phyloP scores from a whole-genome alignment of 92 coral and sea anemone genomes.

The Porites lobata region DNA sequence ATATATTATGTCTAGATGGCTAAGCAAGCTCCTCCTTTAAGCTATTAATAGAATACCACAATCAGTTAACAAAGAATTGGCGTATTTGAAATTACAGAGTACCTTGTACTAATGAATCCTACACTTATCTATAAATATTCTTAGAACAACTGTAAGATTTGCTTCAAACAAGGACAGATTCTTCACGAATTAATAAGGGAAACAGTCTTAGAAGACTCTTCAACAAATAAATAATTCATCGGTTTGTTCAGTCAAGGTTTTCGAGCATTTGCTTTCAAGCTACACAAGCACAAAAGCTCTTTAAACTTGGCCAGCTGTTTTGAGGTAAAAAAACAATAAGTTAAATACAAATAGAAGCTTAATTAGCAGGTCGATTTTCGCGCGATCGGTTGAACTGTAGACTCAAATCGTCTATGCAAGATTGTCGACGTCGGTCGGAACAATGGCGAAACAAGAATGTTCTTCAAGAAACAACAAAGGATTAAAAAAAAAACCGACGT shows the following conservation, averaged over 20 bases:
- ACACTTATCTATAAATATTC: too few species aligned
- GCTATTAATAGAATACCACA: too few species aligned
- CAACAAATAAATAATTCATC: conserved; percentile 48
- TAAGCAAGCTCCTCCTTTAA: too few species aligned
- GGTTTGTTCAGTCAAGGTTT: conserved; percentile 9
- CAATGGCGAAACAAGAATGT: too few species aligned
- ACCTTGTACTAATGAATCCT: too few species aligned
- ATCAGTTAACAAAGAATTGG: too few species aligned
- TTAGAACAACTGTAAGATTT: background rate
- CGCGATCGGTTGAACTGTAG: conserved; percentile 8
- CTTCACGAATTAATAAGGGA: background rate
- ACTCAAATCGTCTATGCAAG: background rate
- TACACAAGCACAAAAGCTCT: conserved; percentile 13
- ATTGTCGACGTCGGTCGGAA: too few species aligned
- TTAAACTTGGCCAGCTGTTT: conserved; percentile 29
- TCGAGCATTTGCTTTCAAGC: conserved; percentile 27
- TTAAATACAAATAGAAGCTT: background rate
- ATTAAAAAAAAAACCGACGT: too few species aligned
- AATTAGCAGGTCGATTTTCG: background rate
- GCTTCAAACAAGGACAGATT: background rate
- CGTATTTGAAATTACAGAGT: too few species aligned
- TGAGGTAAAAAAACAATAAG: background rate
- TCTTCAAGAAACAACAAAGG: too few species aligned
- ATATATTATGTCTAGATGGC: too few species aligned
- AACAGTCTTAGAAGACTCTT: background rate